phyloP scores from a whole-genome alignment of 2,888 invertebrate genomes.

The Noctua janthe region DNA sequence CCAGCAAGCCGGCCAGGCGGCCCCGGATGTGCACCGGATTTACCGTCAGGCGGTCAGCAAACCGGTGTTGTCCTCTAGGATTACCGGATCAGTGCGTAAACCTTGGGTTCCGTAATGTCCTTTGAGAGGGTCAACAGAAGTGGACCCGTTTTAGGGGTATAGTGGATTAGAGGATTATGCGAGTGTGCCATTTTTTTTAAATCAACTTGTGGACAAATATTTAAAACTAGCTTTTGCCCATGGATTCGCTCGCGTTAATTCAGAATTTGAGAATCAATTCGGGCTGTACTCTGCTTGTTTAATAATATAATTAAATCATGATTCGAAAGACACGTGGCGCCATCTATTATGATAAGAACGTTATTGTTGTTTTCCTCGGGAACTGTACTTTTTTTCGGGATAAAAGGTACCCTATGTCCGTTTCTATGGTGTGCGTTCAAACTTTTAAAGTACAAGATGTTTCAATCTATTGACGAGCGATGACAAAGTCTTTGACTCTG shows the following conservation, averaged over 20 bases:
- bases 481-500: background rate
- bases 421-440: background rate
- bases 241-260: too few relatives aligned
- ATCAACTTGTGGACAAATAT: background rate
- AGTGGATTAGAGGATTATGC: constrained; percentile 23
- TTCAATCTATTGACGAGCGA: background rate
- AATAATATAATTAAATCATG: too few relatives aligned
- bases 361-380: too few relatives aligned
- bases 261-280: too few relatives aligned
- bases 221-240: too few relatives aligned
- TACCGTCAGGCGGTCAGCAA: constrained; percentile 65
- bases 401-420: too few relatives aligned
- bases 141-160: constrained; percentile 19
- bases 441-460: background rate
- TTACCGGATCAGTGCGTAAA: constrained; percentile 49
- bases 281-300: too few relatives aligned
- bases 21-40: constrained; percentile 62
- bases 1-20: constrained; percentile 5
- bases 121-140: constrained; percentile 29
- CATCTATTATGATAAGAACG: too few relatives aligned
- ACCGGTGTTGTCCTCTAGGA: constrained; percentile 55
- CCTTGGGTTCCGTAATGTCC: constrained; percentile 31
- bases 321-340: too few relatives aligned
- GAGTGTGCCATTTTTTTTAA: background rate
- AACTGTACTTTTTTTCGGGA: too few relatives aligned